Base-by-base conservation (phyloP, 2,888 invertebrate genomes). In the Nephrocerus scutellatus region DNA sequence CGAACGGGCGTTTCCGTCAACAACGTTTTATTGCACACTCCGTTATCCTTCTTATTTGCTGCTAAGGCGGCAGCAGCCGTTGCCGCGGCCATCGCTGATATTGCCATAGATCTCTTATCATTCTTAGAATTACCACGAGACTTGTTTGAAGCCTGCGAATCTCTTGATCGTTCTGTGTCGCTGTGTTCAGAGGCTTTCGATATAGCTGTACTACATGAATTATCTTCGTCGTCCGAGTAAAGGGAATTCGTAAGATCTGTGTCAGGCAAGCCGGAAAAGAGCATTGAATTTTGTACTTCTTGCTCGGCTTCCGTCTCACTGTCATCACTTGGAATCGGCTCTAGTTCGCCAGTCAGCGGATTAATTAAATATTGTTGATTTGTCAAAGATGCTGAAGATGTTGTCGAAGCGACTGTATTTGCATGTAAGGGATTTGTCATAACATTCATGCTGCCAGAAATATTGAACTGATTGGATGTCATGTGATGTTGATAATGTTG, bases 261-360 rank as follows among this genome's bases (percentile, higher is more conserved):
- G n/a, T n/a, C 71, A 40, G 66, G 51, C 48, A n/a, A n/a, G n/a
- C 60, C 63, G 5, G 60, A 59, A 30, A 62, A 62, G 13, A 60
- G 42, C 16, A 55, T 48, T 13, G 60, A 40, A 34, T 47, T 47
- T 4, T 43, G 49, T 10, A 62, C 63, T 35, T 73, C 67, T 23
- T 63, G 68, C n/a, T 63, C 63, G 22, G 74, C 73, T 50, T 81
- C 80, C 2, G 78, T 77, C 46, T 74, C 74, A 45, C 76, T 76
- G 44, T 79, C 78, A 47, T 78, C 78, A 52, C 76, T 77, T 19
- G 82, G 80, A 68, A 84, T 83, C 3, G 83, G 80, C 56, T 90
- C 90, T 57, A 91, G 73, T 59, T 87, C 82, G 25, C 89, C 86
- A 48, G 91, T 90, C 46, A 90, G 73, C 1, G 91, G 90, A 72